Evolutionary conservation across 2,888 invertebrate genomes (phyloP), one percentile per base, ranked within the genome.

Genomic region (Lasioglossum figueresi): DNA sequence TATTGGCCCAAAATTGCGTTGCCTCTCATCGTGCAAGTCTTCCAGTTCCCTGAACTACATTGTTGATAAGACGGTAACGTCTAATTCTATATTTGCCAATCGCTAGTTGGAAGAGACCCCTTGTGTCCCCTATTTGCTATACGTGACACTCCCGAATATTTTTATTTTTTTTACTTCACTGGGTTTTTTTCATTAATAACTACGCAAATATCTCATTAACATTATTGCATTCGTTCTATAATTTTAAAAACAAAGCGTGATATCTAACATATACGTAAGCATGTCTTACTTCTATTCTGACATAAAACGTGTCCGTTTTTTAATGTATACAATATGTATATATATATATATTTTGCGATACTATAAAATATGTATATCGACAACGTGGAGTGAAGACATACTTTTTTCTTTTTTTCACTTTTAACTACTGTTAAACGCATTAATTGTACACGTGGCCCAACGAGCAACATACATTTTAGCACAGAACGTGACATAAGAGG

Each of bases 61-160:
- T 94, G 89, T 95, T 92, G 93, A 93, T 93, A 94, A 94, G 93
- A 94, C 94, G 95, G 95, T 95, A 95, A 94, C 93, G 93, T 94
- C 94, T 93, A 93, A 68, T 92, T 94, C 91, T 91, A 89, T 92
- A 88, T 91, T 91, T 91, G 89, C 88, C 91, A 88, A 85, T 87
- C 91, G 90, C 91, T 92, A 92, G 88, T 89, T 91, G 87, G 88
- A 91, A 87, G 82, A 87, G 82, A 77, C 80, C 87, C 84, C 82
- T 89, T 90, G 82, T 81, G 82, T 81, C 84, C 88, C 84, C 86
- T 76, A 88, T 74, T 79, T 81, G 86, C 86, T 84, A 79, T 82
- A 89, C 79, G 74, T 90, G 80, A 81, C 40, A 82, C 84, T 85
- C 37, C 80, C 80, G 79, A 72, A 80, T 82, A 45, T 80, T 84